Evolutionary conservation across 2,797 vertebrate genomes (phyloP), one percentile per base, ranked within the genome.

Genomic region (Odontamblyopus rebecca): DNA sequence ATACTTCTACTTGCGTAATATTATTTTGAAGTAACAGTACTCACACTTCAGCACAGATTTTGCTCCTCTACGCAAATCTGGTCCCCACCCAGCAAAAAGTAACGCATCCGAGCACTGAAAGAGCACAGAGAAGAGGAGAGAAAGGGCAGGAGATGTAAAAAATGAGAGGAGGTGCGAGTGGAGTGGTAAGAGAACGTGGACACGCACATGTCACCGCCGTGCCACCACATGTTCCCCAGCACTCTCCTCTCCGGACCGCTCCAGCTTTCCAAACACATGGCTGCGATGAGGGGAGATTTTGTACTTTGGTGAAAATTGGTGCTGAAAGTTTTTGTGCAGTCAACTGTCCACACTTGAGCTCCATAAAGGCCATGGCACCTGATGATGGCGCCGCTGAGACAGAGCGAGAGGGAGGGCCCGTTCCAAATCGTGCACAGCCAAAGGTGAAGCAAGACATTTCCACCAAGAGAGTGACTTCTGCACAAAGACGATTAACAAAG

Each of bases 101-200:
- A 26, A 12, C 27, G 54, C 9, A 57, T 5, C 23, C 38, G 77
- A 71, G 72, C 75, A 82, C 74, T 65, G 70, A 71, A 74, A 81
- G 77, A 70, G 70, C 70, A 73, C 76, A 88, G 74, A 82, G 85
- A 88, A 23, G 23, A 23, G 23, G 87, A 87, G 87, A 90, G 80
- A 76, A 75, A 87, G 61, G 69, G 74, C 6, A 29, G 26, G 74
- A 72, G 71, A 61, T 29, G 30, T 16, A 69, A 48, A 66, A 68
- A 59, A 57, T 8, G 56, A 69, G 68, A 88, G 65, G 71, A 76
- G 12, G 78, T 75, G 84, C 80, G 84, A 83, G 73, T 69, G 6
- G 61, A 23, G 72, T 71, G 54, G 38, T 19, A 61, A 35, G 63
- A 78, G 81, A 74, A 74, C 32, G 19, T 61, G 84, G 76, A 82